These are phyloP conservation scores for Brachionus asplanchnoidis DNA, from an alignment of 1,140 invertebrate species.

Conservation along the genomic window DNA sequence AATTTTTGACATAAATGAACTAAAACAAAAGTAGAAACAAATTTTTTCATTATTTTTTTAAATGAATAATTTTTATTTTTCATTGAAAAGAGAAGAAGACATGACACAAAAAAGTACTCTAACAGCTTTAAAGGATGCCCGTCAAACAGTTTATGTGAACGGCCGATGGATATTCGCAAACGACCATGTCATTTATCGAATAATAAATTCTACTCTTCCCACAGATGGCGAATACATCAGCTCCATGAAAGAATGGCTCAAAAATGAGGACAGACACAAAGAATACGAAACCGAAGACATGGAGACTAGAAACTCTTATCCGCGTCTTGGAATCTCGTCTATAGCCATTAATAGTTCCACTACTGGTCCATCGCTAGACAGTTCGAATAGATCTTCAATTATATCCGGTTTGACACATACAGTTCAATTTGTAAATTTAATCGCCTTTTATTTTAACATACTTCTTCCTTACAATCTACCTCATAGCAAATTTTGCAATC, in stretches of 20 bases:
- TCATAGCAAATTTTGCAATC: slow-evolving; percentile 28
- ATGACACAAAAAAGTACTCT: slow-evolving; percentile 39
- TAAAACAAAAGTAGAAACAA: slow-evolving; percentile 26
- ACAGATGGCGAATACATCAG: slow-evolving; percentile 9
- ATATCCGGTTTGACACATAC: slow-evolving; percentile 24
- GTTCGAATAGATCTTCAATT: neutral
- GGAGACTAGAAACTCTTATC: neutral
- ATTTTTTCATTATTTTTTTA: neutral
- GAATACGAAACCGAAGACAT: neutral
- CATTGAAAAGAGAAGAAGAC: slow-evolving; percentile 21
- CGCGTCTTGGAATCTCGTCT: neutral
- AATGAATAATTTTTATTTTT: neutral
- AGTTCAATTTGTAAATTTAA: slow-evolving; percentile 39
- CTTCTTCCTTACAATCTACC: slow-evolving; percentile 34
- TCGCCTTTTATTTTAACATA: slow-evolving; percentile 36
- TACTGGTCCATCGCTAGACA: neutral
- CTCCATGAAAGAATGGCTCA: neutral
- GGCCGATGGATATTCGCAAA: slow-evolving; percentile 33
- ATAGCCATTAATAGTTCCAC: neutral
- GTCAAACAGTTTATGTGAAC: slow-evolving; percentile 39
- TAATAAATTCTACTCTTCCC: neutral
- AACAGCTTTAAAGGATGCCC: slow-evolving; percentile 34
- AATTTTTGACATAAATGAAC: slow-evolving; percentile 20
- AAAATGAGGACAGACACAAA: neutral
- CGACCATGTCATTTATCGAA: slow-evolving; percentile 33